Base-by-base conservation (phyloP, 2,888 invertebrate species). In the Ephialtes manifestator region DNA sequence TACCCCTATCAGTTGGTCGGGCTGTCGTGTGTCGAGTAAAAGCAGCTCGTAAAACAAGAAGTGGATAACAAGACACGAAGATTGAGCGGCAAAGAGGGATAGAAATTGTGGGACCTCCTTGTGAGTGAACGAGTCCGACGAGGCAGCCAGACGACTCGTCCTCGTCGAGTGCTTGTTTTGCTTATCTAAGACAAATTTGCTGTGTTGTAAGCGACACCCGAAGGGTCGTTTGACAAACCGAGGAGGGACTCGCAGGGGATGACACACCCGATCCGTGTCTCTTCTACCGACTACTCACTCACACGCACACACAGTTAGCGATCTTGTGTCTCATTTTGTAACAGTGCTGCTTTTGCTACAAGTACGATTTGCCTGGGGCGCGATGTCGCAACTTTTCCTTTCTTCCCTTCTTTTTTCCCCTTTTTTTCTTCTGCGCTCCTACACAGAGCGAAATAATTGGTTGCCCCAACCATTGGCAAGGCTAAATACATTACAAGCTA, bases 131-230 rank as follows among this genome's bases (percentile, higher is more conserved):
- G 65, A 65, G 18, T 76, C 68, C 39, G 35, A 31, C 53, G n/a
- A 67, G 28, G 24, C 28, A n/a, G 31, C 65, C 67, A 8, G 60
- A 28, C 78, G 68, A 60, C 46, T 28, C 58, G 68, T 46, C 48
- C 86, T 87, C 88, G 86, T 88, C 87, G 88, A 89, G 89, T 88
- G 91, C 91, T 93, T 93, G 93, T 93, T 93, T 93, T 92, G 91
- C 92, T 92, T 92, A 91, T 92, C 93, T 91, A 89, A 91, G 93
- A 93, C 93, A 93, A 93, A 93, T 93, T 93, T 91, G 93, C 92
- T 91, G 93, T 92, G 92, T 92, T 91, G 93, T 93, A 93, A 93
- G 89, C 91, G 91, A 92, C 91, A 91, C 92, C 92, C 89, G 87
- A 92, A 92, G 93, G 93, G 92, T 92, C 90, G 87, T 91, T 90